Percentiles rank a stretch among this genome's conserved stretches.
These are phyloP conservation scores for Cinara cedri DNA, from an alignment of 2,888 invertebrate genomes.

Conservation along the genomic window DNA sequence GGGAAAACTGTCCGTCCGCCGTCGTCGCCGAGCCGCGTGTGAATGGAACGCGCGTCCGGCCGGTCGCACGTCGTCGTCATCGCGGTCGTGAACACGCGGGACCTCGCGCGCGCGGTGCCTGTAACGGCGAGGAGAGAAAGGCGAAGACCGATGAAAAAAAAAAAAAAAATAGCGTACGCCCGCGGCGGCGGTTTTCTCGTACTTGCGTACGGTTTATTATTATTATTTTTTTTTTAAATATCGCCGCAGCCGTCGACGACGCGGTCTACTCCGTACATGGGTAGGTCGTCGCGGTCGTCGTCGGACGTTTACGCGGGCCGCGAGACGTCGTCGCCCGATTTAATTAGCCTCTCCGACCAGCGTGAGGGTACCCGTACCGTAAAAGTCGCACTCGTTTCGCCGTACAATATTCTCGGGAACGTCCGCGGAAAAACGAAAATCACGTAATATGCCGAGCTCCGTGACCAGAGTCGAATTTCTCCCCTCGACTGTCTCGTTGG, in stretches of 20 bases:
- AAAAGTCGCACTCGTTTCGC: too few relatives aligned
- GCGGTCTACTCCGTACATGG: constrained; percentile 34
- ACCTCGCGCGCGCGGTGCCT: not conserved
- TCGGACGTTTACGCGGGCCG: constrained; percentile 11
- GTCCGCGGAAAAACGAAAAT: too few relatives aligned
- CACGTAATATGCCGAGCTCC: too few relatives aligned
- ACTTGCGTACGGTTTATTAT: constrained; percentile 16
- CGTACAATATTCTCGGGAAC: too few relatives aligned
- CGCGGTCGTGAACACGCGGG: not conserved
- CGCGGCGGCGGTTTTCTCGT: too few relatives aligned
- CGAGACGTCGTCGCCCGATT: constrained; percentile 32
- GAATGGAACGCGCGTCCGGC: not conserved
- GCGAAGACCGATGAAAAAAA: not conserved
- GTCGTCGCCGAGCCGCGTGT: not conserved
- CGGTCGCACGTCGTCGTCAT: constrained; percentile 36
- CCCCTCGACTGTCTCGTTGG: too few relatives aligned
- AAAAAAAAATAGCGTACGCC: not conserved
- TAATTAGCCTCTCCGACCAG: constrained; percentile 29
- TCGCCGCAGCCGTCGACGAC: constrained; percentile 9
- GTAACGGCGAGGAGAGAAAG: not conserved
- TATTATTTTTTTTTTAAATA: too few relatives aligned
- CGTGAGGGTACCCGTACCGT: not conserved
- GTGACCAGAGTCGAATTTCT: too few relatives aligned
- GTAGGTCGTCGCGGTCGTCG: not conserved
- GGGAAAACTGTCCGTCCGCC: not conserved